Evolutionary conservation across 2,797 vertebrate species (phyloP).

Genomic region (Cyclura pinguis): DNA sequence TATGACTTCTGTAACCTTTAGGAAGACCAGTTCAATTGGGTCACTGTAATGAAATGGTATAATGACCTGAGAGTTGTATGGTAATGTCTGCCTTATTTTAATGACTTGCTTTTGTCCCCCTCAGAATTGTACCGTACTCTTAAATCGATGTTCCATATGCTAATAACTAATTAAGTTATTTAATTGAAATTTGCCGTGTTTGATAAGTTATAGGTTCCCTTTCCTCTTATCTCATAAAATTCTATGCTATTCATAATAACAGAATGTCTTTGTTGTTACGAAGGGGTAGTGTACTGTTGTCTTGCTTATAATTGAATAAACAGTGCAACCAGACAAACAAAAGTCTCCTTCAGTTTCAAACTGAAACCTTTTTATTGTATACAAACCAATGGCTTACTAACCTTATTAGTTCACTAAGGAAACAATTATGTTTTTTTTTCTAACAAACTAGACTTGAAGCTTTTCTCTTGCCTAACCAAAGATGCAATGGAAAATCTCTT

Average conservation of each 20-base stretch:
- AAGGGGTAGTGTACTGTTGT: neutral
- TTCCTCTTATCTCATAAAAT: slow-evolving; percentile 21
- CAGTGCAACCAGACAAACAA: slow-evolving; percentile 24
- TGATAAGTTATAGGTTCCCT: neutral
- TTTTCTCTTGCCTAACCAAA: neutral
- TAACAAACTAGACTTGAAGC: neutral
- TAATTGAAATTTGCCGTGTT: slow-evolving; percentile 2
- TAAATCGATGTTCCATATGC: neutral
- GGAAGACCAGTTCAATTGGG: neutral
- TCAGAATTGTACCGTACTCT: neutral
- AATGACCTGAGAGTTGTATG: neutral
- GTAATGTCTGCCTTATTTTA: neutral
- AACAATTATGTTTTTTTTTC: neutral
- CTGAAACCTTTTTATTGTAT: neutral
- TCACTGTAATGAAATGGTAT: neutral
- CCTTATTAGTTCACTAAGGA: neutral
- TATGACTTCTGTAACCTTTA: neutral
- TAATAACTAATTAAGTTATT: neutral
- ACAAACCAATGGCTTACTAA: slow-evolving; percentile 33
- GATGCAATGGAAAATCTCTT: slow-evolving; percentile 13
- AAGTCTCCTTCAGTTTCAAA: neutral
- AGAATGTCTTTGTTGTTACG: neutral
- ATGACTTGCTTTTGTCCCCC: neutral
- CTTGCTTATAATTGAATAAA: slow-evolving; percentile 5
- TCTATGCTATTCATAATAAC: neutral